Percentiles rank a stretch among this genome's conserved stretches.
Conservation (phyloP, 1,140 invertebrate species). For the Bombus picipes region DNA sequence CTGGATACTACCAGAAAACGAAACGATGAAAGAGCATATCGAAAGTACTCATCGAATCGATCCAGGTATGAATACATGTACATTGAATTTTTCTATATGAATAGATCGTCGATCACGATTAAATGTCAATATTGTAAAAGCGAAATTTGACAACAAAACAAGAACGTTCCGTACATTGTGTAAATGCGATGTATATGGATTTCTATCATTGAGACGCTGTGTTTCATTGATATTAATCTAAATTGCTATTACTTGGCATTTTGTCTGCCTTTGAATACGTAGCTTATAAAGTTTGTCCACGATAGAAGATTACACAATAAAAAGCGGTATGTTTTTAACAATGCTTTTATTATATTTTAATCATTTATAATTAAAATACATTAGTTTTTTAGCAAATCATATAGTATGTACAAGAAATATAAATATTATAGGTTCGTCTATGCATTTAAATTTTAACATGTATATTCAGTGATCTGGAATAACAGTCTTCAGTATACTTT, state of each 20-base stretch:
- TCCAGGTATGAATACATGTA: neutral
- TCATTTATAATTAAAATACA: neutral
- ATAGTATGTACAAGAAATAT: neutral
- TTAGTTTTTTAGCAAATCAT: neutral
- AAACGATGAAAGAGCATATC: constrained; percentile 68
- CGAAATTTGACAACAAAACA: neutral
- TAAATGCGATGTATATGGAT: neutral
- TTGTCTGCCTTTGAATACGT: neutral
- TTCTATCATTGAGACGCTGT: neutral
- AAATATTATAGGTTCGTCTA: neutral
- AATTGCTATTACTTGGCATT: no score
- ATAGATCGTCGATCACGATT: neutral
- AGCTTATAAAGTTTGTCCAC: neutral
- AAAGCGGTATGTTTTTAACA: neutral
- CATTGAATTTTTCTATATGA: neutral
- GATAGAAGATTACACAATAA: neutral
- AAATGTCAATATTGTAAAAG: neutral
- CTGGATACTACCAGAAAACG: constrained; percentile 67
- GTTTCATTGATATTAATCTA: neutral
- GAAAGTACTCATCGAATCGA: constrained; percentile 32
- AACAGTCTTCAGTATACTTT: constrained; percentile 49
- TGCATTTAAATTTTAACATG: neutral
- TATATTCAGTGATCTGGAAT: constrained; percentile 61
- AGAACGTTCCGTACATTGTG: neutral
- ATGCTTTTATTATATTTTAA: neutral